Conservation (phyloP, 2,113 vertebrate species). For the Dipodomys ordii region DNA sequence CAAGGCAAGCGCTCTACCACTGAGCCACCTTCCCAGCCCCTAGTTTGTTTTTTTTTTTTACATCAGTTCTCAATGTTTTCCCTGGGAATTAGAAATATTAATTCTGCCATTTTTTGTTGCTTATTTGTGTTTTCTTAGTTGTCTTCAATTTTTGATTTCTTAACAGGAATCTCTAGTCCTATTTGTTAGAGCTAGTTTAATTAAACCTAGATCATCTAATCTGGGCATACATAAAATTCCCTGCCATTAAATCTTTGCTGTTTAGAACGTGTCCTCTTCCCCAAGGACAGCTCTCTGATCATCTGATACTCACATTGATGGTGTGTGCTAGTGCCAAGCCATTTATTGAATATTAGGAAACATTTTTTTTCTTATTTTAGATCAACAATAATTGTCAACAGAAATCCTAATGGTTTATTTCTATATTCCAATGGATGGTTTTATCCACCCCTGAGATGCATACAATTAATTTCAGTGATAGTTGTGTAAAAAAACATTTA, state of each 20-base stretch:
- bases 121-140: not conserved
- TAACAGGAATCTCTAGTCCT: not conserved
- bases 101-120: slow-evolving; percentile 5
- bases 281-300: not conserved
- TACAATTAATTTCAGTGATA: not conserved
- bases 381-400: slow-evolving; percentile 33
- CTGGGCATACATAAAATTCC: not conserved
- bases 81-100: not conserved
- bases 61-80: not conserved
- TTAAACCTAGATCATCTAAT: slow-evolving; percentile 37
- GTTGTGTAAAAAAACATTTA: slow-evolving; percentile 10
- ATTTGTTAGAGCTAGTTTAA: slow-evolving; percentile 23
- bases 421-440: not conserved
- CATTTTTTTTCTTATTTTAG: slow-evolving; percentile 53
- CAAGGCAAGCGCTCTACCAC: too few species aligned
- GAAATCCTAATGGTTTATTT: slow-evolving; percentile 42
- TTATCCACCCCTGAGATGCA: not conserved
- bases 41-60: not conserved
- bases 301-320: not conserved
- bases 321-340: not conserved
- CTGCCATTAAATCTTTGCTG: not conserved
- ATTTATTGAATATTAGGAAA: slow-evolving; percentile 38
- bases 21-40: too few species aligned
- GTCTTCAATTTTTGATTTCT: slow-evolving; percentile 53
- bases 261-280: not conserved